Percentiles rank a stretch among this genome's conserved stretches.
Evolutionary conservation across 2,113 vertebrate species (phyloP).

Genomic region (Chlamydotis undulata): DNA sequence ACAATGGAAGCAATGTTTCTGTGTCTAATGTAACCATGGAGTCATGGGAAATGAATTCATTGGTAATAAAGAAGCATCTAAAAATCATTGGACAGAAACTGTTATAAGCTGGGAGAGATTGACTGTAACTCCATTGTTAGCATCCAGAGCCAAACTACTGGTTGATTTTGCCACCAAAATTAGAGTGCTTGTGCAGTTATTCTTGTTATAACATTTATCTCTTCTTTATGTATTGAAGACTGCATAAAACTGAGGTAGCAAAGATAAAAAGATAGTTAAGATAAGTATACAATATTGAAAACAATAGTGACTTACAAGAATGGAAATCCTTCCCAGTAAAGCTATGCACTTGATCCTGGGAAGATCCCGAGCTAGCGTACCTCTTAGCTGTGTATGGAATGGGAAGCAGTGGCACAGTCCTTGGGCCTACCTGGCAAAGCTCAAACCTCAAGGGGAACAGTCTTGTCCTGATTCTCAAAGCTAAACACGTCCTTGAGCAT

Average conservation of each 20-base stretch:
- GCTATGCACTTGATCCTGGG: neutral
- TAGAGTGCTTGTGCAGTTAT: neutral
- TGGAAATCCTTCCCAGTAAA: neutral
- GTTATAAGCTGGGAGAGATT: neutral
- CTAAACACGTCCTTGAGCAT: accelerated
- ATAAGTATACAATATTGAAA: neutral
- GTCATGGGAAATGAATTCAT: neutral
- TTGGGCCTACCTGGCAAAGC: neutral
- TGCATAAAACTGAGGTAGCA: neutral
- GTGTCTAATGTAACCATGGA: neutral
- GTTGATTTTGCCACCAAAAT: neutral
- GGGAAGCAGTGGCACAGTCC: neutral
- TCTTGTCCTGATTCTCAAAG: neutral
- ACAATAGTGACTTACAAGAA: neutral
- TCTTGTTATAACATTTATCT: neutral
- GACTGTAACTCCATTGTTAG: neutral
- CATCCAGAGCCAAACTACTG: neutral
- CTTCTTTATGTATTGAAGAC: neutral
- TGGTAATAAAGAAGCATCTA: neutral
- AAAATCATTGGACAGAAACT: neutral
- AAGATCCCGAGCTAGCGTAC: neutral
- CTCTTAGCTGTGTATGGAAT: accelerated
- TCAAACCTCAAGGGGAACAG: no score
- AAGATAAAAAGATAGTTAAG: neutral
- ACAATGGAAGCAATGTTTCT: neutral